phyloP scores from a whole-genome alignment of 1,140 invertebrate species.

The Liolophura sinensis region DNA sequence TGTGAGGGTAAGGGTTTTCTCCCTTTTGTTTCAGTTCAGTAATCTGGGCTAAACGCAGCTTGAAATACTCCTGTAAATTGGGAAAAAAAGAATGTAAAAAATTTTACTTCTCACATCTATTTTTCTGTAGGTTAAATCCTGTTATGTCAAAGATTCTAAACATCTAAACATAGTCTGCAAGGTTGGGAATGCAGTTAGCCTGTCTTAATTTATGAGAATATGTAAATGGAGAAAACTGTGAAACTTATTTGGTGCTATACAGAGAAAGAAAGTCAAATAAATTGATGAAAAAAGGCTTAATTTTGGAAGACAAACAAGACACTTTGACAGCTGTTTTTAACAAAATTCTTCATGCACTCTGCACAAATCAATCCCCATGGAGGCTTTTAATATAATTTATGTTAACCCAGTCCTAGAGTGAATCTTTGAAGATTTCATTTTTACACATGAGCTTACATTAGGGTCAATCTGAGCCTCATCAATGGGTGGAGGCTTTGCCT shows the following conservation, averaged over 20 bases:
- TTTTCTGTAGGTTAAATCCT: neutral
- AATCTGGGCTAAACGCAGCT: conserved; percentile 77
- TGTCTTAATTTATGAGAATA: no score
- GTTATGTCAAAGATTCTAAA: neutral
- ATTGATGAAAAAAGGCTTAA: no score
- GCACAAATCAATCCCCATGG: no score
- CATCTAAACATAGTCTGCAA: neutral
- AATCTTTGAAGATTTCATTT: neutral
- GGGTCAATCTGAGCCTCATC: conserved; percentile 82
- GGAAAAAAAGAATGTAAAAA: conserved; percentile 5
- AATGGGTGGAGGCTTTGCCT: conserved; percentile 19
- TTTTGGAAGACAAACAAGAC: no score
- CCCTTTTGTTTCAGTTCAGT: conserved; percentile 75
- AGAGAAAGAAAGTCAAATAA: no score
- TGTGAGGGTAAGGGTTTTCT: conserved; percentile 96
- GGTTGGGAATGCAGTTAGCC: no score
- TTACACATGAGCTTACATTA: conserved; percentile 66
- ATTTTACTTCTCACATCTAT: neutral
- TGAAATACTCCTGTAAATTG: conserved; percentile 78
- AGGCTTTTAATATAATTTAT: no score
- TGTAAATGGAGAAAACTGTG: no score
- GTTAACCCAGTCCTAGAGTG: no score
- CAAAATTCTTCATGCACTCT: no score
- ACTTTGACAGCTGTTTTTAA: no score
- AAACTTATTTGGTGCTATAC: no score